Base-by-base conservation (phyloP, 2,113 vertebrate species). In the Lamprologus ornatipinnis region DNA sequence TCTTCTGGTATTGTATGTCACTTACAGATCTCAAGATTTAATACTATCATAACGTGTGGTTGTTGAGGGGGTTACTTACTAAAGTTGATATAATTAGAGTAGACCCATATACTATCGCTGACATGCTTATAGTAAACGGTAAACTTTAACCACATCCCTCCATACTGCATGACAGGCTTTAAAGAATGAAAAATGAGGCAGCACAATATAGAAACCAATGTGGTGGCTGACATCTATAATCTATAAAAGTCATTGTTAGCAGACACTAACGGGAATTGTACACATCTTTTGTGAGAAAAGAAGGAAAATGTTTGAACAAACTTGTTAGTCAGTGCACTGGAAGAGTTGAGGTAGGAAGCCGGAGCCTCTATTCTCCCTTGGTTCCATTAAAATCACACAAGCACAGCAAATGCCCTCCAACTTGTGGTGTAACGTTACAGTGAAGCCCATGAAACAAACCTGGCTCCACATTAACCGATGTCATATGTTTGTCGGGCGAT, bases 351-450 rank as follows among this genome's bases (percentile, higher is more conserved):
- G 51, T 87, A 75, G 37, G n/a, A 63, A 89, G 55, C 65, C 78
- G 47, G 91, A 90, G 89, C 55, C 78, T 83, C 78, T 33, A 23
- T 75, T 93, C 82, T 92, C 94, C 88, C 80, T 87, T 9, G 57
- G 88, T 91, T 90, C 95, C 89, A 95, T 95, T 93, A 96, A 96
- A 94, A 85, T 95, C 93, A 91, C 91, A 92, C 85, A 93, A 84
- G 92, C 93, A 91, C 58, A 88, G 89, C 92, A 86, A 95, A 95
- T 88, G 90, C 78, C 85, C 81, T 91, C 81, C 73, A 91, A 94
- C 90, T 85, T 88, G 87, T 90, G 90, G 95, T 95, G 88, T 95
- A 86, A 89, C 65, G 5, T 96, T 95, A 94, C 95, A 85, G 81
- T 88, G 84, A 94, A 92, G 91, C 88, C 88, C 91, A 88, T 94